These are phyloP conservation scores for Cephus pygmeus DNA, from an alignment of 2,888 invertebrate genomes.

Conservation along the genomic window DNA sequence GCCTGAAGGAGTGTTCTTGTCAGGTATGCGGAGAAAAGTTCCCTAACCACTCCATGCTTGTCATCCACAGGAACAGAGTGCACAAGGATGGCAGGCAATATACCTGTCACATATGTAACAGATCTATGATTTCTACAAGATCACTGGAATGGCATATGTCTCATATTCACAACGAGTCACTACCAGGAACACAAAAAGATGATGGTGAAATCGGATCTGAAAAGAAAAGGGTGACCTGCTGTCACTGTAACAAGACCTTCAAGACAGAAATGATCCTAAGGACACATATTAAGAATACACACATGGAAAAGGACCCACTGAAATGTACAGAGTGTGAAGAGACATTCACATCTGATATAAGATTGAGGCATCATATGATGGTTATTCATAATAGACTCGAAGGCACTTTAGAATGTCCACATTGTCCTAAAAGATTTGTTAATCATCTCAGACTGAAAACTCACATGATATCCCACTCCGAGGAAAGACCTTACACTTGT, in stretches of 20 bases:
- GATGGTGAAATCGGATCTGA: constrained; percentile 38
- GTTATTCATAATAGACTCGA: constrained; percentile 56
- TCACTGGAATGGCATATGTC: constrained; percentile 63
- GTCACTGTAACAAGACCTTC: constrained; percentile 60
- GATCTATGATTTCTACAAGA: constrained; percentile 61
- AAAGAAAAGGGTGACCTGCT: constrained; percentile 56
- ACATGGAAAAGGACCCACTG: constrained; percentile 60
- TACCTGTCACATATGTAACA: constrained; percentile 61
- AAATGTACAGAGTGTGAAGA: constrained; percentile 59
- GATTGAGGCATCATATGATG: constrained; percentile 63
- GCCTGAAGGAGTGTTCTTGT: constrained; percentile 61
- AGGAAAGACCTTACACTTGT: constrained; percentile 59
- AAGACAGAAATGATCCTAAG: constrained; percentile 64
- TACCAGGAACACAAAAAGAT: constrained; percentile 42
- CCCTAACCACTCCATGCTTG: constrained; percentile 62
- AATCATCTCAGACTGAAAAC: constrained; percentile 61
- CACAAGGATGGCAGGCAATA: constrained; percentile 62
- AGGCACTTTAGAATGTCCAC: constrained; percentile 59
- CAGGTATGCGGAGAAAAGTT: constrained; percentile 63
- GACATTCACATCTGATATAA: constrained; percentile 59
- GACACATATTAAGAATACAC: constrained; percentile 62
- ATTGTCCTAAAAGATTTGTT: constrained; percentile 61
- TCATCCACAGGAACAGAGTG: constrained; percentile 60
- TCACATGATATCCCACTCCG: constrained; percentile 63
- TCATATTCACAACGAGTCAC: constrained; percentile 58